Percentiles rank a stretch among this genome's conserved stretches.
Conservation (phyloP, 1,140 invertebrate species). For the Episyrphus balteatus region DNA sequence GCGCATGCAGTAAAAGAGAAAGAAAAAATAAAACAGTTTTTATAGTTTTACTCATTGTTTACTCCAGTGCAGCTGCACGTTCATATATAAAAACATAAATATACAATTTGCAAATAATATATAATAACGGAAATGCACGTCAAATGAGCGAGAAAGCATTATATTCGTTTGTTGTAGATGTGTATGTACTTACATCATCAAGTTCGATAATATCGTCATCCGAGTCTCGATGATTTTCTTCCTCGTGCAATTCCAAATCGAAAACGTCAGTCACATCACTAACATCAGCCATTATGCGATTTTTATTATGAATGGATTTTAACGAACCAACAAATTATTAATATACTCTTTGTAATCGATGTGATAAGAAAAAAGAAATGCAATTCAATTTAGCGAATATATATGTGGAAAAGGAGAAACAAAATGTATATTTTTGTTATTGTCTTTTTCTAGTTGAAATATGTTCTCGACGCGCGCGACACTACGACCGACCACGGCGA, state of each 20-base stretch:
- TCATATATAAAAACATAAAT: neutral
- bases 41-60: conserved; percentile 5
- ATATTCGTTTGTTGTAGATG: neutral
- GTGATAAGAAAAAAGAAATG: too few relatives aligned
- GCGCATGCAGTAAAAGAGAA: neutral
- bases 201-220: conserved; percentile 77
- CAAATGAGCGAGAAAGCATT: neutral
- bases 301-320: neutral
- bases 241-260: conserved; percentile 75
- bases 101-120: neutral
- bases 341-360: too few relatives aligned
- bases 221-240: conserved; percentile 60
- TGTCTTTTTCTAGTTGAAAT: too few relatives aligned
- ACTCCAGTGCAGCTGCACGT: neutral
- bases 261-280: conserved; percentile 50
- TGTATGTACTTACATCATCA: conserved; percentile 53
- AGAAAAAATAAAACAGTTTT: conserved; percentile 9
- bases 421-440: too few relatives aligned
- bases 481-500: too few relatives aligned
- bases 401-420: too few relatives aligned
- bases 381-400: too few relatives aligned
- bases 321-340: too few relatives aligned
- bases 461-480: too few relatives aligned
- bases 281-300: conserved; percentile 51
- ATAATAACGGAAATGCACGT: conserved; percentile 3